phyloP scores from a whole-genome alignment of 2,888 invertebrate genomes.

The Cerastoderma edule region DNA sequence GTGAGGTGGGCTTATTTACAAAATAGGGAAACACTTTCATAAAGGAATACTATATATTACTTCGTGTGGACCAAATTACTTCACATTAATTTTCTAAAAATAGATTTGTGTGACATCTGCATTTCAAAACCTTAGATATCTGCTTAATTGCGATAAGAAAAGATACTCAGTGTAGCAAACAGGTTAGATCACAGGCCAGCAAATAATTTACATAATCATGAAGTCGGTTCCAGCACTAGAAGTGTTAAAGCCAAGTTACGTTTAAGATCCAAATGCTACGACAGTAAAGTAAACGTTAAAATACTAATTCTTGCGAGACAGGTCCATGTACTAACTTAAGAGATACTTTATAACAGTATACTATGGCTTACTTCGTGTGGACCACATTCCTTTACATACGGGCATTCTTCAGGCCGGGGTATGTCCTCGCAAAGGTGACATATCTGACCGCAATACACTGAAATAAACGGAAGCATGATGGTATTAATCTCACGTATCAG shows the following conservation, averaged over 20 bases:
- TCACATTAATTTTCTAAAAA: no score
- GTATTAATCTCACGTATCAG: no score
- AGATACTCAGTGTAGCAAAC: no score
- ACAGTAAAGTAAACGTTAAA: background rate
- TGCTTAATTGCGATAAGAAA: no score
- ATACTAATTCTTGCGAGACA: background rate
- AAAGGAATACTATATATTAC: no score
- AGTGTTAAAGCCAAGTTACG: background rate
- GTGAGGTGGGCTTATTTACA: no score
- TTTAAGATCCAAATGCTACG: background rate
- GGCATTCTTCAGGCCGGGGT: constrained; percentile 26
- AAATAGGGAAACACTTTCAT: no score
- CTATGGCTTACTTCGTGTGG: constrained; percentile 38
- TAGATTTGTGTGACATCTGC: no score
- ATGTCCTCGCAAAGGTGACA: constrained; percentile 39
- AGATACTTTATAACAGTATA: background rate
- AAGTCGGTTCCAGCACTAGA: background rate
- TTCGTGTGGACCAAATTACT: no score
- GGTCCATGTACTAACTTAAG: no score
- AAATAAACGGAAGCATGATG: no score
- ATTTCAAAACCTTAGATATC: no score
- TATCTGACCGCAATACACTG: constrained; percentile 11
- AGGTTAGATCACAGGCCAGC: background rate
- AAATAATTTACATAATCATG: background rate
- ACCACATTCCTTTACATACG: constrained; percentile 31